These are phyloP conservation scores for Machimus rusticus DNA, from an alignment of 2,888 invertebrate species.

Conservation along the genomic window DNA sequence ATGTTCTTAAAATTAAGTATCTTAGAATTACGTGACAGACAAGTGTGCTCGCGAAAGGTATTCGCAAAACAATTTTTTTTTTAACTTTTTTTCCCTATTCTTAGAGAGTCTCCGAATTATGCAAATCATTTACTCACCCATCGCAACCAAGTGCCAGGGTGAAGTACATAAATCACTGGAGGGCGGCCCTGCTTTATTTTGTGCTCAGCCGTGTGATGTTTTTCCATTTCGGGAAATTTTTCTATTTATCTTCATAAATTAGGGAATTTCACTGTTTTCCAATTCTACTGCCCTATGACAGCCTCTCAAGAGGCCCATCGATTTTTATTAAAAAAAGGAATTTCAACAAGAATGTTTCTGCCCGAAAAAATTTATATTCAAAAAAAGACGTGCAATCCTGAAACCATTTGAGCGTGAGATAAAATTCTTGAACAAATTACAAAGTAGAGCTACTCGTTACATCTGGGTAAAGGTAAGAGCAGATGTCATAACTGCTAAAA, in stretches of 20 bases:
- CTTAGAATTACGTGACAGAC: neutral
- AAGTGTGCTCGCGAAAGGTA: neutral
- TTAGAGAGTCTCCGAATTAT: neutral
- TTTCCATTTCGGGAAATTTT: conserved; percentile 2
- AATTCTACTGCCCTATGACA: neutral
- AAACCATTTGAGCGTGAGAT: neutral
- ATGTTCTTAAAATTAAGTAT: neutral
- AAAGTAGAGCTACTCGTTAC: neutral
- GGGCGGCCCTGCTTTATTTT: neutral
- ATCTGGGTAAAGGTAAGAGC: neutral
- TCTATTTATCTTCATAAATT: conserved; percentile 21
- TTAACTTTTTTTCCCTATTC: neutral
- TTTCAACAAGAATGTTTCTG: neutral
- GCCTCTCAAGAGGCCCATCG: neutral
- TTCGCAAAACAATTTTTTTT: neutral
- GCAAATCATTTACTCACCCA: conserved; percentile 9
- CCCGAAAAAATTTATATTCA: neutral
- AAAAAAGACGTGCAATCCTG: neutral
- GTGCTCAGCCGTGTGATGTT: neutral
- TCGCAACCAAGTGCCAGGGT: neutral
- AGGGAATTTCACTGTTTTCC: neutral
- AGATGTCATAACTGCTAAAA: neutral
- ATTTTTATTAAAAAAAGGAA: neutral
- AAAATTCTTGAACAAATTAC: neutral
- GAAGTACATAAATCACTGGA: conserved; percentile 5